phyloP scores from a whole-genome alignment of 2,888 invertebrate species.

The Drosophila sordidula region DNA sequence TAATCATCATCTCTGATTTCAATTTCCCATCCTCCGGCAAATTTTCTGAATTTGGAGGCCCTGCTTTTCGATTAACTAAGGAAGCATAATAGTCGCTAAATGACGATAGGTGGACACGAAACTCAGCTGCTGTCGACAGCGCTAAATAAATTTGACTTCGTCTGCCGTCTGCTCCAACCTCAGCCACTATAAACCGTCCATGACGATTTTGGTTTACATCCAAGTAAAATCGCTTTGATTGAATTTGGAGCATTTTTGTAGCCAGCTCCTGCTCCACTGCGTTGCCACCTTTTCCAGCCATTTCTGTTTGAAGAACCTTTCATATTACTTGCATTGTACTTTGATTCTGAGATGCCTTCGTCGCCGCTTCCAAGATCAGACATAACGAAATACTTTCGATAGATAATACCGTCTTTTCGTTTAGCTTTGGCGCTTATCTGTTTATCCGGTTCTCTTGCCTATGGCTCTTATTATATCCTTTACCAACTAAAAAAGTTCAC shows the following conservation, averaged over 20 bases:
- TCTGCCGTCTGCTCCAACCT: slow-evolving; percentile 98
- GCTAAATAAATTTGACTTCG: slow-evolving; percentile 98
- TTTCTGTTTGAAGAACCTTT: slow-evolving; percentile 90
- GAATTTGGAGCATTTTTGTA: slow-evolving; percentile 99
- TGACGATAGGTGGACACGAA: slow-evolving; percentile 97
- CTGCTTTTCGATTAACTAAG: slow-evolving; percentile 87
- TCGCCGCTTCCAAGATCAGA: slow-evolving; percentile 93
- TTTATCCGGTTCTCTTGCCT: slow-evolving; percentile 4
- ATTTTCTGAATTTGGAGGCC: slow-evolving; percentile 98
- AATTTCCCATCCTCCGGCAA: slow-evolving; percentile 98
- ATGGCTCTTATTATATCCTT: slow-evolving; percentile 11
- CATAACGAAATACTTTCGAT: slow-evolving; percentile 85
- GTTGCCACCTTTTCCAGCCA: slow-evolving; percentile 90
- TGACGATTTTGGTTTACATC: slow-evolving; percentile 99
- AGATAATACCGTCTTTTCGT: background rate
- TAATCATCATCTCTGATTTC: slow-evolving; percentile 99
- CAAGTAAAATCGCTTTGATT: slow-evolving; percentile 99
- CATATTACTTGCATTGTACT: slow-evolving; percentile 93
- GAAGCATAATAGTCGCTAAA: slow-evolving; percentile 99
- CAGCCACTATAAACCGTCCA: slow-evolving; percentile 99
- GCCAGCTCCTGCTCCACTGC: slow-evolving; percentile 98
- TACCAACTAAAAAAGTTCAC: slow-evolving; percentile 23
- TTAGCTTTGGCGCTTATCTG: background rate
- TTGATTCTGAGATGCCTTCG: slow-evolving; percentile 92
- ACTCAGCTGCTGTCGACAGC: slow-evolving; percentile 98